Conservation (phyloP, 2,113 vertebrate species). For the Taxidea taxus region DNA sequence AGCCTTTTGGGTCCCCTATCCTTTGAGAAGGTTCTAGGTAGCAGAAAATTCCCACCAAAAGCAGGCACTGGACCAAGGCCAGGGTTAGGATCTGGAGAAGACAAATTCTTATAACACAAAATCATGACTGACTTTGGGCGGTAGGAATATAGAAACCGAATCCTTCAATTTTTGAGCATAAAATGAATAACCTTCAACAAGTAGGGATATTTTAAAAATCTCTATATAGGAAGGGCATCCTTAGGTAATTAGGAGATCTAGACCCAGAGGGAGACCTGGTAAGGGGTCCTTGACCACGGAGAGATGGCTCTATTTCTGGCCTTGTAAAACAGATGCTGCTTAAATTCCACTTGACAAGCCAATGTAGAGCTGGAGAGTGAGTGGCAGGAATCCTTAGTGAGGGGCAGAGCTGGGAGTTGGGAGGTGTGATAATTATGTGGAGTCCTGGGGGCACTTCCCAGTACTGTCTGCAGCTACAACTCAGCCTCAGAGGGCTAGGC, state of each 20-base stretch:
- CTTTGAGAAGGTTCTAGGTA: background rate
- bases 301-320: background rate
- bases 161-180: background rate
- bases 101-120: background rate
- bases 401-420: background rate
- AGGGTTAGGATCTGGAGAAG: background rate
- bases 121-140: background rate
- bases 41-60: background rate
- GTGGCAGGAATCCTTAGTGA: background rate
- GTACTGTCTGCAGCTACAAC: background rate
- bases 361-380: background rate
- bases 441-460: background rate
- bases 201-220: background rate
- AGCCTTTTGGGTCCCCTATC: background rate
- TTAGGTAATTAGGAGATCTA: background rate
- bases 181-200: background rate
- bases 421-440: background rate
- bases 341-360: background rate
- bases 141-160: background rate
- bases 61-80: background rate
- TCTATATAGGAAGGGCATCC: background rate
- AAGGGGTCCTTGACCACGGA: background rate
- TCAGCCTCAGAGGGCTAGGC: background rate
- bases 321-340: background rate
- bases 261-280: background rate